phyloP scores from a whole-genome alignment of 2,113 vertebrate genomes.

The Crypturellus undulatus region DNA sequence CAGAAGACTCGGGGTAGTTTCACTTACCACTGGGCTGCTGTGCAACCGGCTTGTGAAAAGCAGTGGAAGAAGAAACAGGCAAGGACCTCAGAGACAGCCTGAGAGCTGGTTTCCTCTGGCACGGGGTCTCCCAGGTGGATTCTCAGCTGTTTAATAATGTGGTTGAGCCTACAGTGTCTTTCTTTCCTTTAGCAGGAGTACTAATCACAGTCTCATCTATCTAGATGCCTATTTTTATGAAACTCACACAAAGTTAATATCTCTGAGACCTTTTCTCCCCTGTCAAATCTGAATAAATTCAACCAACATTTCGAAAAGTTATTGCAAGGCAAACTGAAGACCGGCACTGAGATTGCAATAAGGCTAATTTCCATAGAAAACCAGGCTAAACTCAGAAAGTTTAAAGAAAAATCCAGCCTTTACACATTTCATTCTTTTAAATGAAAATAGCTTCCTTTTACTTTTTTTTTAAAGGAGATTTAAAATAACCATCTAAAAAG shows the following conservation, averaged over 20 bases:
- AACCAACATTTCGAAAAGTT: conserved; percentile 39
- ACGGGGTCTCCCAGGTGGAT: background rate
- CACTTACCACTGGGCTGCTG: background rate
- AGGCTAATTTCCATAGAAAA: conserved; percentile 27
- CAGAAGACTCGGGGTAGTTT: background rate
- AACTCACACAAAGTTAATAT: conserved; percentile 57
- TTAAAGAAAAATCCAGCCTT: background rate
- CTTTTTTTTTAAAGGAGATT: background rate
- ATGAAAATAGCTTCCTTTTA: background rate
- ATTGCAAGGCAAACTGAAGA: conserved; percentile 31
- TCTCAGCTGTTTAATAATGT: conserved; percentile 48
- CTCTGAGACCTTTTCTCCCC: conserved; percentile 62
- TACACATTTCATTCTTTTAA: background rate
- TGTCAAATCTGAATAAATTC: conserved; percentile 66
- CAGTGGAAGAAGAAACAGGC: background rate
- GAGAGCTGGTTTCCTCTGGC: background rate
- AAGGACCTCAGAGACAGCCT: fast-evolving
- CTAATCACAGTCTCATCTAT: conserved; percentile 53
- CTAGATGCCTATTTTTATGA: conserved; percentile 57
- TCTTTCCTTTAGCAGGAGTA: background rate
- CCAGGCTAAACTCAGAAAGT: background rate
- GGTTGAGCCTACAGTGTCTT: background rate
- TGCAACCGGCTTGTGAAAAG: background rate
- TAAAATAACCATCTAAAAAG: background rate
- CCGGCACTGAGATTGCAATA: background rate